These are phyloP conservation scores for Epinotia brunnichana DNA, from an alignment of 2,888 invertebrate species.

Conservation along the genomic window DNA sequence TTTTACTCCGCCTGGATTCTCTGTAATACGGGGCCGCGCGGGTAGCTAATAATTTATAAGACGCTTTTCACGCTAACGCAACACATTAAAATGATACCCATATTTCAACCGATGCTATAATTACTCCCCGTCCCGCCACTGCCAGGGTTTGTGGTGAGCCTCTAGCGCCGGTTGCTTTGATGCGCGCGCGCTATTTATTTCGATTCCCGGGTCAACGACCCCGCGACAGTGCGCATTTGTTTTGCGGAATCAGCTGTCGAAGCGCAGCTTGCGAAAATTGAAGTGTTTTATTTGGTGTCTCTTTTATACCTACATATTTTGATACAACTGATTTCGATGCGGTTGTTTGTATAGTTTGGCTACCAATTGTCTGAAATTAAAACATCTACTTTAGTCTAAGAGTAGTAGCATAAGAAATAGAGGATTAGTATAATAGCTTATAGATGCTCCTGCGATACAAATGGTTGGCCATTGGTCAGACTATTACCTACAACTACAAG, in stretches of 20 bases:
- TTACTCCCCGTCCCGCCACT: neutral
- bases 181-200: slow-evolving; percentile 58
- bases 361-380: no score
- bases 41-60: neutral
- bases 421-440: no score
- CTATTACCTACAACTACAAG: no score
- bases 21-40: no score
- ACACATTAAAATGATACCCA: neutral
- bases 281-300: neutral
- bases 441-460: no score
- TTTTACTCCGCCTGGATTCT: no score
- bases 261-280: slow-evolving; percentile 24
- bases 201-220: slow-evolving; percentile 46
- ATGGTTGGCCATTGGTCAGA: no score
- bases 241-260: slow-evolving; percentile 38
- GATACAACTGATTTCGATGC: no score
- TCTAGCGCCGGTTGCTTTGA: slow-evolving; percentile 53
- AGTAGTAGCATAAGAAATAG: no score
- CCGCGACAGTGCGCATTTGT: slow-evolving; percentile 54
- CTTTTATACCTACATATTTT: no score
- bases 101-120: slow-evolving; percentile 2
- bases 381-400: no score
- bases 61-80: neutral
- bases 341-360: no score
- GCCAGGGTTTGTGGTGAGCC: slow-evolving; percentile 19